phyloP scores from a whole-genome alignment of 2,888 invertebrate species.

The Cynaeus angustus region DNA sequence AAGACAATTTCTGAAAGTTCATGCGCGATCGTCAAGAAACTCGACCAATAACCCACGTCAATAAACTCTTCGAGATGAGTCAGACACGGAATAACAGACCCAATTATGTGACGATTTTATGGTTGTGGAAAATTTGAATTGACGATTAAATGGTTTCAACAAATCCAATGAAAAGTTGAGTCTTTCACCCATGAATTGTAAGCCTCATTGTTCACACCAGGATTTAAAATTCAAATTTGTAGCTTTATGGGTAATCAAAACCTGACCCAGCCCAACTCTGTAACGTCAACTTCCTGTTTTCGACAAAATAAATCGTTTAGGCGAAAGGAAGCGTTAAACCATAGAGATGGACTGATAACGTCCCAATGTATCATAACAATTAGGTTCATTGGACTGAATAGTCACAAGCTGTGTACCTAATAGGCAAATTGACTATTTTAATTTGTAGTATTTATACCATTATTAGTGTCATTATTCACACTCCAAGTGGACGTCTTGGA shows the following conservation, averaged over 20 bases:
- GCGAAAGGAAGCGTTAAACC: slow-evolving; percentile 37
- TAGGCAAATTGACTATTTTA: slow-evolving; percentile 34
- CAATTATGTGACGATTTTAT: slow-evolving; percentile 28
- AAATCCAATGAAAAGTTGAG: slow-evolving; percentile 19
- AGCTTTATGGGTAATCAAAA: slow-evolving; percentile 3
- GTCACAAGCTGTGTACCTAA: background rate
- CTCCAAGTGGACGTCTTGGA: background rate
- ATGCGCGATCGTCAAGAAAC: background rate
- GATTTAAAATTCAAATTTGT: slow-evolving; percentile 43
- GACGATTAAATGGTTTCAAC: slow-evolving; percentile 22
- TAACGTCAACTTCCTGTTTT: slow-evolving; percentile 41
- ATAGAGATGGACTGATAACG: slow-evolving; percentile 28
- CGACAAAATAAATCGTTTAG: slow-evolving; percentile 35
- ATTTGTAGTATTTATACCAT: slow-evolving; percentile 29
- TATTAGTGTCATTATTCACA: slow-evolving; percentile 34
- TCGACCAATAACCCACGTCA: slow-evolving; percentile 11
- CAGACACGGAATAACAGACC: slow-evolving; percentile 9
- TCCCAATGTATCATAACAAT: slow-evolving; percentile 13
- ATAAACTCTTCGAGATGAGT: slow-evolving; percentile 25
- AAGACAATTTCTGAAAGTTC: slow-evolving; percentile 24
- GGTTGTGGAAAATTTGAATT: slow-evolving; percentile 11
- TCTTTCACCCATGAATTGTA: background rate
- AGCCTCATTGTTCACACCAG: slow-evolving; percentile 30
- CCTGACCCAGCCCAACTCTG: slow-evolving; percentile 44
- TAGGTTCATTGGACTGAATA: slow-evolving; percentile 29